These are phyloP conservation scores for Eubasilissa regina DNA, from an alignment of 1,140 invertebrate genomes.

Conservation along the genomic window DNA sequence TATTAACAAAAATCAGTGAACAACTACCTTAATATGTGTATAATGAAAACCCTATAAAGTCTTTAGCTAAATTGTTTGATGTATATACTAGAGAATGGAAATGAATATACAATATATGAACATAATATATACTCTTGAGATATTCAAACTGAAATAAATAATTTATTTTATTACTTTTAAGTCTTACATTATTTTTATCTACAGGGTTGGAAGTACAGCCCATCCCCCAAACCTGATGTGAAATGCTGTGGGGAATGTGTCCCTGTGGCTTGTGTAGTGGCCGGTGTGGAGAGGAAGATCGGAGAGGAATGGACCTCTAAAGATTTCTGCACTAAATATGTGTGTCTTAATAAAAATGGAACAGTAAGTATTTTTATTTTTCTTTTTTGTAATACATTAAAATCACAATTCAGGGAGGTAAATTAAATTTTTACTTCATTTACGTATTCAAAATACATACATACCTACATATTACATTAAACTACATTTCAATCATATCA, in stretches of 20 bases:
- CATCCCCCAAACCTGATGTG: slow-evolving; percentile 59
- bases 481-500: no score
- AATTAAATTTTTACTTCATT: no score
- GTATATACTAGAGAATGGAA: not conserved
- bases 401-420: no score
- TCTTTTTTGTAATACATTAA: no score
- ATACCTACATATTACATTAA: no score
- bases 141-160: no score
- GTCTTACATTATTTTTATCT: not conserved
- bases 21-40: not conserved
- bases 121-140: not conserved
- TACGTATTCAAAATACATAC: no score
- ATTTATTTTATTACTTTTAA: no score
- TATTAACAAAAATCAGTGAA: no score
- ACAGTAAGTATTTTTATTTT: slow-evolving; percentile 65
- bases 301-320: slow-evolving; percentile 73
- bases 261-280: slow-evolving; percentile 75
- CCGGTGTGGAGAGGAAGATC: slow-evolving; percentile 68
- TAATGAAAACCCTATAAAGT: not conserved
- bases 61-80: not conserved
- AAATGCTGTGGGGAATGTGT: slow-evolving; percentile 79
- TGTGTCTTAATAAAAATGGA: slow-evolving; percentile 72
- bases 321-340: slow-evolving; percentile 75
- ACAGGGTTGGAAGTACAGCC: slow-evolving; percentile 68
- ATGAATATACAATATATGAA: not conserved